These are phyloP conservation scores for Triplophysa yarkandensis DNA, from an alignment of 2,797 vertebrate species.

Conservation along the genomic window DNA sequence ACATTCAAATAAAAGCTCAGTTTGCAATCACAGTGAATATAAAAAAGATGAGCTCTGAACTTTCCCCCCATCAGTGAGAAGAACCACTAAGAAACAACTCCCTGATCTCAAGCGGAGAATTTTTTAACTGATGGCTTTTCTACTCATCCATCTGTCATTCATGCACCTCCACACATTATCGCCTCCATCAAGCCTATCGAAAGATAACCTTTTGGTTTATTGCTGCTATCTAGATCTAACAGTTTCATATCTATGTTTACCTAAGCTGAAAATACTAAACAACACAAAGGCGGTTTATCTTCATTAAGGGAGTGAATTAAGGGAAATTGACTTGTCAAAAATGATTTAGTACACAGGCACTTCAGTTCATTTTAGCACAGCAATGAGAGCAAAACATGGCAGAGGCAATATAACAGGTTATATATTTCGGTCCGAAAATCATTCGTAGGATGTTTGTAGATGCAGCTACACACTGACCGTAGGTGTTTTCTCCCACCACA, in stretches of 20 bases:
- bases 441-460: neutral
- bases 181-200: neutral
- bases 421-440: neutral
- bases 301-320: constrained; percentile 47
- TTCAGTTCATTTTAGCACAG: constrained; percentile 18
- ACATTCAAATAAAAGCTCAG: constrained; percentile 18
- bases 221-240: constrained; percentile 18
- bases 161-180: constrained; percentile 10
- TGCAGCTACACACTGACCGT: too few species aligned
- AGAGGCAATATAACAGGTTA: neutral
- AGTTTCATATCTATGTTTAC: constrained; percentile 23
- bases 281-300: constrained; percentile 36
- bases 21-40: constrained; percentile 13
- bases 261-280: constrained; percentile 27
- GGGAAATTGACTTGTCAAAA: constrained; percentile 48
- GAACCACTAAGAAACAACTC: constrained; percentile 1
- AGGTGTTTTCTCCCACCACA: too few species aligned
- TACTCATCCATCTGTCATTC: neutral
- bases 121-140: neutral
- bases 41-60: neutral
- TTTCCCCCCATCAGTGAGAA: neutral
- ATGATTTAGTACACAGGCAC: constrained; percentile 39
- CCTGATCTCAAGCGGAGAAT: neutral
- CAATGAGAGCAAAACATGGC: constrained; percentile 4
- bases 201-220: neutral